phyloP scores from a whole-genome alignment of 2,797 vertebrate species.

The Pyrocephalus nanus region DNA sequence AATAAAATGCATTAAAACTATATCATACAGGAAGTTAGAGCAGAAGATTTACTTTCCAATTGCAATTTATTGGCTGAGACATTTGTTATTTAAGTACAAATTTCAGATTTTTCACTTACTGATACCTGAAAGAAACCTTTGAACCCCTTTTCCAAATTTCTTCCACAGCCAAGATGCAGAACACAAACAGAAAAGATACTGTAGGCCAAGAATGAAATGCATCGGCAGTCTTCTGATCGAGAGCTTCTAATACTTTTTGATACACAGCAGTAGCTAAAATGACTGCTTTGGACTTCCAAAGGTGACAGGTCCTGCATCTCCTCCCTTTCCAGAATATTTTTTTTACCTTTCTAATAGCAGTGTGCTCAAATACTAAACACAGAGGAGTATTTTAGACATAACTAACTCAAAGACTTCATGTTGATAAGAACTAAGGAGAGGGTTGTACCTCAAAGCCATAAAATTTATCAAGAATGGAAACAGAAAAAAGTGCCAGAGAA shows the following conservation, averaged over 20 bases:
- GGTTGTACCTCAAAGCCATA: not conserved
- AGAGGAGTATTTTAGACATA: not conserved
- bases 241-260: constrained; percentile 25
- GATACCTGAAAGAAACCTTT: not conserved
- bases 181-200: not conserved
- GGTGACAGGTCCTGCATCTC: not conserved
- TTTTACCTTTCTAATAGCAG: not conserved
- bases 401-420: not conserved
- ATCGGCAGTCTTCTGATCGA: not conserved
- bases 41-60: not conserved
- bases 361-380: not conserved
- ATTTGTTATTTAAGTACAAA: not conserved
- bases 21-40: not conserved
- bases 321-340: not conserved
- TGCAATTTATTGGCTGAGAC: not conserved
- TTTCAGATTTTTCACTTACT: not conserved
- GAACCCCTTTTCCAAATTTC: not conserved
- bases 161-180: not conserved
- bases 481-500: not conserved
- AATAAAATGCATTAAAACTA: not conserved
- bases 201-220: not conserved
- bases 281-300: not conserved
- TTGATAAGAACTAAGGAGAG: not conserved
- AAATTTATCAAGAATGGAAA: not conserved
- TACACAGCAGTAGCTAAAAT: not conserved